phyloP scores from a whole-genome alignment of 2,888 invertebrate species.

The Agriopis marginaria region DNA sequence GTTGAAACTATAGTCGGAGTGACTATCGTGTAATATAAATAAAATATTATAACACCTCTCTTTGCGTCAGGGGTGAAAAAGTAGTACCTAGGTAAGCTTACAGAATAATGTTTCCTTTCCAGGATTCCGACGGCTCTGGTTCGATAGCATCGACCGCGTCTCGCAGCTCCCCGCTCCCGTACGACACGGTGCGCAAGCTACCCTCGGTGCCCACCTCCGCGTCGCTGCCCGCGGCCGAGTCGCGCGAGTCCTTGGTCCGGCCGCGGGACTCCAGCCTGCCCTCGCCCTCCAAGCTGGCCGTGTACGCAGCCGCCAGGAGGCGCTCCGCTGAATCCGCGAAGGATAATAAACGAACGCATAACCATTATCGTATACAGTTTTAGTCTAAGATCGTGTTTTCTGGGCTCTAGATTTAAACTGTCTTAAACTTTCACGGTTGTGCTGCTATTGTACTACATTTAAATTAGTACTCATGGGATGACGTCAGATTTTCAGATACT shows the following conservation, averaged over 20 bases:
- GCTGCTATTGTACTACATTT: slow-evolving; percentile 35
- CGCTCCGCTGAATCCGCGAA: slow-evolving; percentile 87
- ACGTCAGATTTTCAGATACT: too few species aligned
- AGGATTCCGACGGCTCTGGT: slow-evolving; percentile 81
- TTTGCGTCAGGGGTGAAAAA: background rate
- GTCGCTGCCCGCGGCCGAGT: slow-evolving; percentile 81
- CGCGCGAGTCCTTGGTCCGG: slow-evolving; percentile 79
- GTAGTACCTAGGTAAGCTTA: background rate
- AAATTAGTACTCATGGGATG: background rate
- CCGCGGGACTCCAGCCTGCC: slow-evolving; percentile 85
- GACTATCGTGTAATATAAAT: too few species aligned
- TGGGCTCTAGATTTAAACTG: background rate
- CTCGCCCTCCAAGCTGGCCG: slow-evolving; percentile 88
- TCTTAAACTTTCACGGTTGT: background rate
- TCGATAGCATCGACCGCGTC: slow-evolving; percentile 80
- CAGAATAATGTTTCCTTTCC: slow-evolving; percentile 42
- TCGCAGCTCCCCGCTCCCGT: slow-evolving; percentile 77
- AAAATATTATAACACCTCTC: too few species aligned
- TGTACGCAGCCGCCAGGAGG: slow-evolving; percentile 83
- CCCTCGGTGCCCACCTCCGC: slow-evolving; percentile 83
- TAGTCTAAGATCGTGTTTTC: slow-evolving; percentile 57
- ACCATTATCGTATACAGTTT: slow-evolving; percentile 91
- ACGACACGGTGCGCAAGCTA: slow-evolving; percentile 77
- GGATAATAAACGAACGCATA: slow-evolving; percentile 85
- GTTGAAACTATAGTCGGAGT: too few species aligned